Evolutionary conservation across 2,888 invertebrate species (phyloP).

Genomic region (Notocelia uddmanniana): DNA sequence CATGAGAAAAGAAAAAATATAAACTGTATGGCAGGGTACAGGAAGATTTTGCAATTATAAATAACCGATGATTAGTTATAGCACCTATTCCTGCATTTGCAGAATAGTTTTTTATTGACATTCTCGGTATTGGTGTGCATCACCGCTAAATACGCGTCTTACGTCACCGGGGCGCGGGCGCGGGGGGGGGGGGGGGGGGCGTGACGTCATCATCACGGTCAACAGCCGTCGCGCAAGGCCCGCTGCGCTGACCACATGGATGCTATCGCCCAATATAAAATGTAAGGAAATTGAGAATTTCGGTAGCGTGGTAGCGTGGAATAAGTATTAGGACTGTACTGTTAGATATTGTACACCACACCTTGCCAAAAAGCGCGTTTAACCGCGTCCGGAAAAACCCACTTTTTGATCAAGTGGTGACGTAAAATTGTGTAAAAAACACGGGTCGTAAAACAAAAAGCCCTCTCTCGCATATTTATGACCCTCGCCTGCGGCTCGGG

Average conservation of each 20-base stretch:
- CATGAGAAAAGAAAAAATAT: background rate
- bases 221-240: conserved; percentile 56
- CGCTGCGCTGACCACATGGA: conserved; percentile 49
- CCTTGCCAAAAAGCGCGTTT: too few relatives aligned
- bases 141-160: conserved; percentile 44
- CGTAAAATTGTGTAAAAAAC: too few relatives aligned
- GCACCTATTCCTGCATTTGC: background rate
- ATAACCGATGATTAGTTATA: conserved; percentile 16
- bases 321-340: background rate
- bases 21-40: background rate
- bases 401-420: too few relatives aligned
- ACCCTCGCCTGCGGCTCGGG: too few relatives aligned
- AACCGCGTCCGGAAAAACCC: too few relatives aligned
- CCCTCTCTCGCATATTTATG: too few relatives aligned
- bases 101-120: conserved; percentile 3
- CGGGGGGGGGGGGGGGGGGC: conserved; percentile 51
- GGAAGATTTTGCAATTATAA: conserved; percentile 4
- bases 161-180: conserved; percentile 47
- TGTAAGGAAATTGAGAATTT: background rate
- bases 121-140: conserved; percentile 32
- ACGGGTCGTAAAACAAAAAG: too few relatives aligned
- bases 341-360: too few relatives aligned
- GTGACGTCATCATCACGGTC: conserved; percentile 67
- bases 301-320: background rate
- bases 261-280: conserved; percentile 25